Conservation (phyloP, 2,888 invertebrate species). For the Lochmaea crataegi region DNA sequence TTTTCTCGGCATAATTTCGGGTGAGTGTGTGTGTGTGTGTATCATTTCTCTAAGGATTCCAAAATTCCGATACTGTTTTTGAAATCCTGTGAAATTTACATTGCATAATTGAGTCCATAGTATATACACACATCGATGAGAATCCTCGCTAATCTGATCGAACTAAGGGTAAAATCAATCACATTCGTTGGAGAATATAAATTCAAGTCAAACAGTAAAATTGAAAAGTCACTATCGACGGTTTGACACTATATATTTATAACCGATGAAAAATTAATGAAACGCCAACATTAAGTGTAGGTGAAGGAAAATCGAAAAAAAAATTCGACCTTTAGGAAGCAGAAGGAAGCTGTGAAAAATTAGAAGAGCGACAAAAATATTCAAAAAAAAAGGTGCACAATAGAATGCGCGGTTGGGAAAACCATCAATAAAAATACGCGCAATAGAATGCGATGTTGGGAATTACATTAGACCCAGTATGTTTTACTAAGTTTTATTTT, state of each 20-base stretch:
- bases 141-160: slow-evolving; percentile 27
- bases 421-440: no score
- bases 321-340: neutral
- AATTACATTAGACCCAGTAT: no score
- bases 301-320: neutral
- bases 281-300: neutral
- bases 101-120: slow-evolving; percentile 39
- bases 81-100: slow-evolving; percentile 41
- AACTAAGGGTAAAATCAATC: slow-evolving; percentile 8
- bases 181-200: neutral
- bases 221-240: neutral
- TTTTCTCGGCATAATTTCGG: slow-evolving; percentile 33
- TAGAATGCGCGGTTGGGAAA: no score
- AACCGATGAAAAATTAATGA: neutral
- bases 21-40: neutral
- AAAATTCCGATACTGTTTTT: slow-evolving; percentile 34
- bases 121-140: slow-evolving; percentile 25
- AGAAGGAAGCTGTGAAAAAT: no score
- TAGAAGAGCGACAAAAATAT: no score
- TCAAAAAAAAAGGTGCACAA: no score
- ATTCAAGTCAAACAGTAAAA: neutral
- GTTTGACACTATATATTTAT: neutral
- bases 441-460: no score
- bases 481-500: no score
- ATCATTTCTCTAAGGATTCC: slow-evolving; percentile 27